These are phyloP conservation scores for Oncorhynchus nerka DNA, from an alignment of 2,113 vertebrate species.

Conservation along the genomic window DNA sequence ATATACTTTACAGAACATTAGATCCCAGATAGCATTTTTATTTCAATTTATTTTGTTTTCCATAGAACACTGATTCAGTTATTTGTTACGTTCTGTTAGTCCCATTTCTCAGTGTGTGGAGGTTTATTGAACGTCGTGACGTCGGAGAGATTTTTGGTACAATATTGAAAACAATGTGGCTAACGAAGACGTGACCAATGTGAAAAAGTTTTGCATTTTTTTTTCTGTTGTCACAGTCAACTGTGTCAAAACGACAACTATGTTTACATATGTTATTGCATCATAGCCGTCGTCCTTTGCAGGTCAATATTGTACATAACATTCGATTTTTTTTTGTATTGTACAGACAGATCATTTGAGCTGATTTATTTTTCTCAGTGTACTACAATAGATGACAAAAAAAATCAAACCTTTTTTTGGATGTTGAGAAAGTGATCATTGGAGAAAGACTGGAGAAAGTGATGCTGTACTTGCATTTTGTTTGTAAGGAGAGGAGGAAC, in stretches of 20 bases:
- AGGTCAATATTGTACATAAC: constrained; percentile 84
- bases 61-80: constrained; percentile 14
- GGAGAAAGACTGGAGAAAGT: constrained; percentile 59
- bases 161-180: constrained; percentile 69
- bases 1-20: constrained; percentile 20
- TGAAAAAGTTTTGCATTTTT: constrained; percentile 79
- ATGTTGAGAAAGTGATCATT: constrained; percentile 14
- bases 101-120: constrained; percentile 22
- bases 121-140: constrained; percentile 55
- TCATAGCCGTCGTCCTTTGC: constrained; percentile 87
- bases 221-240: constrained; percentile 86
- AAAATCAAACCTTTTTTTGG: constrained; percentile 31
- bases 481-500: constrained; percentile 81
- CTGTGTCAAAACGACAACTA: constrained; percentile 86
- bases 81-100: constrained; percentile 8
- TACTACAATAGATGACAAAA: constrained; percentile 55
- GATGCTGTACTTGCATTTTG: constrained; percentile 68
- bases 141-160: constrained; percentile 65
- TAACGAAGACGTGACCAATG: constrained; percentile 72
- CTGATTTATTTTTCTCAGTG: constrained; percentile 53
- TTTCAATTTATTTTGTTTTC: constrained; percentile 14
- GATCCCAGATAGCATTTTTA: constrained; percentile 34
- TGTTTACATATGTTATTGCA: constrained; percentile 97
- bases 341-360: constrained; percentile 75
- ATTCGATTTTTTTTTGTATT: constrained; percentile 71